Conservation (phyloP, 2,113 vertebrate species). For the Turnix velox region DNA sequence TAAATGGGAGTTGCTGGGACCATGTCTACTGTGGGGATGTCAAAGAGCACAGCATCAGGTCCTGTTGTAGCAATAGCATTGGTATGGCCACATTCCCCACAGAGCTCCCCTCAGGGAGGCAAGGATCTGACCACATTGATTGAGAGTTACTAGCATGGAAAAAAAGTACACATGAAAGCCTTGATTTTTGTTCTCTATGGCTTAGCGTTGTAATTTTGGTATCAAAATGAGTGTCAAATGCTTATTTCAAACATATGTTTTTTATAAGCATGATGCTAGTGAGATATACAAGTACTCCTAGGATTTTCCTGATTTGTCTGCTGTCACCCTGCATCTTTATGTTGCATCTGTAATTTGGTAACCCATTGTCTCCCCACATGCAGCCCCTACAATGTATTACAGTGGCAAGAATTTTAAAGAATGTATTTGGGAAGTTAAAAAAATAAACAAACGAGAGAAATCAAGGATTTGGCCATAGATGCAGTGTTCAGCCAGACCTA, state of each 20-base stretch:
- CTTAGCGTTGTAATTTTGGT: neutral
- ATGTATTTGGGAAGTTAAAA: neutral
- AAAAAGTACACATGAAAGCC: neutral
- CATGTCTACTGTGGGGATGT: neutral
- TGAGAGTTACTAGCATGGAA: neutral
- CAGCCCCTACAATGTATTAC: neutral
- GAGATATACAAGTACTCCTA: neutral
- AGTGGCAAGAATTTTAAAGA: neutral
- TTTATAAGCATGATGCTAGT: neutral
- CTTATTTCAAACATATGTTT: neutral
- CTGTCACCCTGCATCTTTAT: neutral
- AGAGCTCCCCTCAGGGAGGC: neutral
- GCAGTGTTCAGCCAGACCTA: neutral
- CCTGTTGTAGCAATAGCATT: neutral
- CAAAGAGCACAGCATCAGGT: neutral
- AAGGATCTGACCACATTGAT: neutral
- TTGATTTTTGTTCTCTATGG: neutral
- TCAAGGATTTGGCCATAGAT: neutral
- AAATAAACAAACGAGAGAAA: neutral
- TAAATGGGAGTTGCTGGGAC: neutral
- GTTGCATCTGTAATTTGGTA: neutral
- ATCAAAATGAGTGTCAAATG: neutral
- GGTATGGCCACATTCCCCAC: neutral
- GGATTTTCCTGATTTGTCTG: conserved; percentile 19
- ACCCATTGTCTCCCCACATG: neutral